Percentiles rank a stretch among this genome's conserved stretches.
phyloP scores from a whole-genome alignment of 2,113 vertebrate genomes.

The Barnardius zonarius region DNA sequence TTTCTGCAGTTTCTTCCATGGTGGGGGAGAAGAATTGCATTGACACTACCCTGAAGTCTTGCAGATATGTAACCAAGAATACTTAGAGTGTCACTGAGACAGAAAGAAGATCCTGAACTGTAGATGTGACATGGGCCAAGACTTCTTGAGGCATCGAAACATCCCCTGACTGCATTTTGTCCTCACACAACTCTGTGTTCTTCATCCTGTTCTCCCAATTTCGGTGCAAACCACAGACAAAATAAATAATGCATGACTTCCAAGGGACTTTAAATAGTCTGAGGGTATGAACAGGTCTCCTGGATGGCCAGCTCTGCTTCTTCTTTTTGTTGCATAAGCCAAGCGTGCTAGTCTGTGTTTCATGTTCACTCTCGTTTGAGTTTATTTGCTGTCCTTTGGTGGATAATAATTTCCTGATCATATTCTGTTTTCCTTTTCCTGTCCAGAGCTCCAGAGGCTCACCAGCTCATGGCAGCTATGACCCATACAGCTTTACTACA shows the following conservation, averaged over 20 bases:
- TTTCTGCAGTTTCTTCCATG: background rate
- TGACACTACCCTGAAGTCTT: background rate
- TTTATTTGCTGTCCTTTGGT: background rate
- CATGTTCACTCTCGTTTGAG: background rate
- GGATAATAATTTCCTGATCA: background rate
- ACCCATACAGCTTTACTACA: conserved; percentile 69
- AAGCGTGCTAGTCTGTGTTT: background rate
- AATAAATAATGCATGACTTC: background rate
- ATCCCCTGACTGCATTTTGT: background rate
- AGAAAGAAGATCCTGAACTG: background rate
- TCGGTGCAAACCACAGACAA: background rate
- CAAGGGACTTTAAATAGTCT: background rate
- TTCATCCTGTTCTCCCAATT: background rate
- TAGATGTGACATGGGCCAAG: background rate
- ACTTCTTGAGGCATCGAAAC: background rate
- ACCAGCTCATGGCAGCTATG: conserved; percentile 57
- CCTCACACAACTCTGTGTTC: background rate
- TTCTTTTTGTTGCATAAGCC: background rate
- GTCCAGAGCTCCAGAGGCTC: conserved; percentile 61
- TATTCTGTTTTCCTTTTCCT: background rate
- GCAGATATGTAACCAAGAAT: background rate
- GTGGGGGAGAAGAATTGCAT: background rate
- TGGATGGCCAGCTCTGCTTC: background rate
- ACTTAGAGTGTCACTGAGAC: background rate
- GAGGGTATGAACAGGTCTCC: background rate